Conservation (phyloP, 2,888 invertebrate species). For the Euspilapteryx auroguttella region DNA sequence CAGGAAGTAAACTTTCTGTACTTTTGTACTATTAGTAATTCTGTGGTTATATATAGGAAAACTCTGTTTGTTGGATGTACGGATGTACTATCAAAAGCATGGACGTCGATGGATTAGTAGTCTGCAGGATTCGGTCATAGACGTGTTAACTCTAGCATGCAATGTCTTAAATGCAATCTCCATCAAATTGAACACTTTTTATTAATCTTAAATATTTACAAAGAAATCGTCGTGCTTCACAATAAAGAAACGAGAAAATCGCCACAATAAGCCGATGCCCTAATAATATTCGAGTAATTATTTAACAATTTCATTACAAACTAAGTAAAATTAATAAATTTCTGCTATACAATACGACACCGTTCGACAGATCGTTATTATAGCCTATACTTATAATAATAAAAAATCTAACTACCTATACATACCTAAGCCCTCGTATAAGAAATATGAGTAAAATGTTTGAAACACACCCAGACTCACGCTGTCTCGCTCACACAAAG, state of each 20-base stretch:
- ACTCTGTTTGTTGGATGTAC: too few relatives aligned
- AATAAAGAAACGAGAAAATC: slow-evolving; percentile 20
- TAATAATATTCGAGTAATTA: slow-evolving; percentile 54
- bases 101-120: too few relatives aligned
- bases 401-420: slow-evolving; percentile 27
- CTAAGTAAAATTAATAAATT: slow-evolving; percentile 30
- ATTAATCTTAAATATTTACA: slow-evolving; percentile 33
- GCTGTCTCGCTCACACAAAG: slow-evolving; percentile 4
- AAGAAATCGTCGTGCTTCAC: neutral
- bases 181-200: slow-evolving; percentile 51
- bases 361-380: slow-evolving; percentile 26
- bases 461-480: slow-evolving; percentile 27
- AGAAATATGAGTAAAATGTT: slow-evolving; percentile 35
- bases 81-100: too few relatives aligned
- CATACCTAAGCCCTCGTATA: slow-evolving; percentile 28
- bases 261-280: slow-evolving; percentile 25
- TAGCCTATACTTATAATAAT: too few relatives aligned
- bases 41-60: too few relatives aligned
- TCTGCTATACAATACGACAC: slow-evolving; percentile 32
- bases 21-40: too few relatives aligned
- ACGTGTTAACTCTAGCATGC: slow-evolving; percentile 45
- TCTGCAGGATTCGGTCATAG: too few relatives aligned
- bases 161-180: slow-evolving; percentile 54
- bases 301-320: slow-evolving; percentile 36
- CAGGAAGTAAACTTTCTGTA: too few relatives aligned